These are phyloP conservation scores for Argyresthia goedartella DNA, from an alignment of 2,888 invertebrate genomes.

Conservation along the genomic window DNA sequence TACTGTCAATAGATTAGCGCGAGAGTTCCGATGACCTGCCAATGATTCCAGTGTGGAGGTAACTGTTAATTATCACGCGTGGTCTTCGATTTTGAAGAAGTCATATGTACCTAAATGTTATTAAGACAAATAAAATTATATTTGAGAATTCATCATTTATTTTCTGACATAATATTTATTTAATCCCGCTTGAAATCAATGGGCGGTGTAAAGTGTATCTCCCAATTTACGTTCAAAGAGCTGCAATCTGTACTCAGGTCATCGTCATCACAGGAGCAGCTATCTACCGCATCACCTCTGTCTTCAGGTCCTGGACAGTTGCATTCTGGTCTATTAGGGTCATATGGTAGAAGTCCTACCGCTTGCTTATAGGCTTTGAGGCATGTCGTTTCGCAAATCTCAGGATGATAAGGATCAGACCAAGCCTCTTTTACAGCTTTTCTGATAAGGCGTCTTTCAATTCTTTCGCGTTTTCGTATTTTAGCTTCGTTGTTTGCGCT, in stretches of 20 bases:
- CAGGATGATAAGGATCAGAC: conserved; percentile 32
- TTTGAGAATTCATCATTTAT: too few species aligned
- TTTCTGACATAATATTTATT: not conserved
- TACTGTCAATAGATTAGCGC: conserved; percentile 26
- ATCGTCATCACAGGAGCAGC: conserved; percentile 29
- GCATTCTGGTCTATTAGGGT: conserved; percentile 24
- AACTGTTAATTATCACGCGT: not conserved
- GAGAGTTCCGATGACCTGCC: not conserved
- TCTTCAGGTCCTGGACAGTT: conserved; percentile 12
- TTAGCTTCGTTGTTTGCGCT: conserved; percentile 31
- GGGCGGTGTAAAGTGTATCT: conserved; percentile 51
- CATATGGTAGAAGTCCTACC: conserved; percentile 23
- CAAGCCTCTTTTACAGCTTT: conserved; percentile 27
- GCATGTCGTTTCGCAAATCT: conserved; percentile 37
- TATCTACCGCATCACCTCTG: conserved; percentile 10
- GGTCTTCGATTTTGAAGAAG: not conserved
- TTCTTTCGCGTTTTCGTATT: conserved; percentile 24
- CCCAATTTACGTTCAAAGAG: conserved; percentile 51
- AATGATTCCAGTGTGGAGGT: too few species aligned
- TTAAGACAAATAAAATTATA: too few species aligned
- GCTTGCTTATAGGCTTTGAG: conserved; percentile 35
- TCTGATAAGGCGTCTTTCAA: conserved; percentile 23
- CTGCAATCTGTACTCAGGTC: conserved; percentile 28
- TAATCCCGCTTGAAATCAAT: conserved; percentile 3
- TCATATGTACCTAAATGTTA: not conserved